Conservation (phyloP, 2,113 vertebrate species). For the Pungitius pungitius region DNA sequence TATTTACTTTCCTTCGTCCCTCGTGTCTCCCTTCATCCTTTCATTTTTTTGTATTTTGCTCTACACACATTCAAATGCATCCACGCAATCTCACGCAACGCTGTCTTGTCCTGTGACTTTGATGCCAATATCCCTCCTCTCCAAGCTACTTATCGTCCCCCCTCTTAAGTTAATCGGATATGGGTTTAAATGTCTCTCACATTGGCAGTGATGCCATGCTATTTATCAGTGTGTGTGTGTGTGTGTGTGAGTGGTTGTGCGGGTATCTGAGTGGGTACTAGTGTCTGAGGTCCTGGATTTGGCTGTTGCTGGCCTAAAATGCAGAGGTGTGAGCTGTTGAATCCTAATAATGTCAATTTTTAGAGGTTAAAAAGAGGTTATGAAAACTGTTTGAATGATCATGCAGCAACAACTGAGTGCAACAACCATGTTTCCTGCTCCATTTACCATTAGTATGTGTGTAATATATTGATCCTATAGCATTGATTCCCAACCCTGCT, state of each 20-base stretch:
- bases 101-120: conserved; percentile 22
- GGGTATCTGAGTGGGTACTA: conserved; percentile 15
- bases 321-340: conserved; percentile 14
- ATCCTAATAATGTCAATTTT: not conserved
- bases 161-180: conserved; percentile 73
- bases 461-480: conserved; percentile 63
- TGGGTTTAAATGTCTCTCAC: conserved; percentile 68
- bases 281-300: not conserved
- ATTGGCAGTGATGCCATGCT: conserved; percentile 64
- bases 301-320: conserved; percentile 27
- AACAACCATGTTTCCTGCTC: conserved; percentile 31
- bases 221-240: conserved; percentile 40
- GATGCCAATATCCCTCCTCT: conserved; percentile 51
- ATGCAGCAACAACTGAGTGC: conserved; percentile 21
- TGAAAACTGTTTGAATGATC: not conserved
- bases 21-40: not conserved
- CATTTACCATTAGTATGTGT: conserved; percentile 51
- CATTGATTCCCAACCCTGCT: conserved; percentile 62
- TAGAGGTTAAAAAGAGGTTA: not conserved
- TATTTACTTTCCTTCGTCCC: not conserved
- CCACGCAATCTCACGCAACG: conserved; percentile 11
- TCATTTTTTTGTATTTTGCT: conserved; percentile 32
- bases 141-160: conserved; percentile 63
- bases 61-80: conserved; percentile 1
- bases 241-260: conserved; percentile 12